These are phyloP conservation scores for Somateria mollissima DNA, from an alignment of 2,797 vertebrate species.

Conservation along the genomic window DNA sequence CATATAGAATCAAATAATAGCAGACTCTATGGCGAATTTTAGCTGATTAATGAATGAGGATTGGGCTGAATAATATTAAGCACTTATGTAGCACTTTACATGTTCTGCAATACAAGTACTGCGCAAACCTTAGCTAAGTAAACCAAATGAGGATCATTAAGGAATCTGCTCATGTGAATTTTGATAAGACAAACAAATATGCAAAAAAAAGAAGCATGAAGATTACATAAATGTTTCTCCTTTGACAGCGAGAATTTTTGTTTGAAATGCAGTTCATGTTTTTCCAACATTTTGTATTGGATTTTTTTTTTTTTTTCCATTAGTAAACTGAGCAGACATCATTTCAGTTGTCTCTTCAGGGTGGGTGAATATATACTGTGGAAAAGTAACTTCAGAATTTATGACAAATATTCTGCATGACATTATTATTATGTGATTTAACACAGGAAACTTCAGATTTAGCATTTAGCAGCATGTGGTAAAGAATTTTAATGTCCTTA, in stretches of 20 bases:
- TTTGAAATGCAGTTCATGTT: slow-evolving; percentile 1
- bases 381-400: slow-evolving; percentile 6
- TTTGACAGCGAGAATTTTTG: neutral
- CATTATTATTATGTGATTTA: slow-evolving; percentile 60
- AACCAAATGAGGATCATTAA: slow-evolving; percentile 20
- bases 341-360: neutral
- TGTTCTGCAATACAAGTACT: neutral
- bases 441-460: slow-evolving; percentile 26
- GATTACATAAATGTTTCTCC: slow-evolving; percentile 20
- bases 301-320: slow-evolving; percentile 24
- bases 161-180: neutral
- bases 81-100: neutral
- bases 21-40: neutral
- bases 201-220: slow-evolving; percentile 11
- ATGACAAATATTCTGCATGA: neutral
- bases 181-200: neutral
- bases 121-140: slow-evolving; percentile 9
- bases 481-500: slow-evolving; percentile 44
- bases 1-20: neutral
- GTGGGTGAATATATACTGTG: neutral
- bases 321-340: neutral
- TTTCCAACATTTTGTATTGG: neutral
- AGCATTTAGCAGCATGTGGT: slow-evolving; percentile 15
- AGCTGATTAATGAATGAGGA: neutral
- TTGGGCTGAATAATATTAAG: neutral